Base-by-base conservation (phyloP, 2,113 vertebrate genomes). In the Martes martes region DNA sequence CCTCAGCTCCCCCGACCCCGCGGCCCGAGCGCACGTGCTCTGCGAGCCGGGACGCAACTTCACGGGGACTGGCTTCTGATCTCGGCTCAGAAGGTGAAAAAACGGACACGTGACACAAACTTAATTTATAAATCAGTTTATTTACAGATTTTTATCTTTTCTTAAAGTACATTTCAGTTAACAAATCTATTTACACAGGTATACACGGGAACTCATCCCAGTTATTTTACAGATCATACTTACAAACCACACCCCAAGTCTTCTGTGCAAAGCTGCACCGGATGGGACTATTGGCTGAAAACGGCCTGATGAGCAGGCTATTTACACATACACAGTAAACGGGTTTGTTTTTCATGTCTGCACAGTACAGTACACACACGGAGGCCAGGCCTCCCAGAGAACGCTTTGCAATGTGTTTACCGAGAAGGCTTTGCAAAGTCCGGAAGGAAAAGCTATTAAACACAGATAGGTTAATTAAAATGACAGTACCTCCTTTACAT, bases 151-250 rank as follows among this genome's bases (percentile, higher is more conserved):
- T 98, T 98, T 97, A 97, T 99, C 82, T 96, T 98, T 97, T 98
- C 96, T 99, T 99, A 99, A 99, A 99, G 99, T 99, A 99, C 98
- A 99, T 98, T 99, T 99, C 98, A 98, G 98, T 99, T 99, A 99
- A 99, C 99, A 99, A 99, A 99, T 97, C 98, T 99, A 99, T 99
- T 99, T 99, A 99, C 99, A 99, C 98, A 99, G 99, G 99, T 99
- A 88, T 99, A 99, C 99, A 99, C 93, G 99, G 98, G 99, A 99
- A 33, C 98, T 87, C 95, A 97, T 98, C 99, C 98, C 98, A 98
- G 98, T 98, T 99, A 99, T 99, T 98, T 99, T 99, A 99, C 99
- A 99, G 92, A 90, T 98, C 98, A 98, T 99, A 99, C 99, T 99
- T 99, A 99, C 98, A 99, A 98, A 98, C 96, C 97, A 98, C 95